Conservation (phyloP, 2,113 vertebrate species). For the Brachyhypopomus occidentalis region DNA sequence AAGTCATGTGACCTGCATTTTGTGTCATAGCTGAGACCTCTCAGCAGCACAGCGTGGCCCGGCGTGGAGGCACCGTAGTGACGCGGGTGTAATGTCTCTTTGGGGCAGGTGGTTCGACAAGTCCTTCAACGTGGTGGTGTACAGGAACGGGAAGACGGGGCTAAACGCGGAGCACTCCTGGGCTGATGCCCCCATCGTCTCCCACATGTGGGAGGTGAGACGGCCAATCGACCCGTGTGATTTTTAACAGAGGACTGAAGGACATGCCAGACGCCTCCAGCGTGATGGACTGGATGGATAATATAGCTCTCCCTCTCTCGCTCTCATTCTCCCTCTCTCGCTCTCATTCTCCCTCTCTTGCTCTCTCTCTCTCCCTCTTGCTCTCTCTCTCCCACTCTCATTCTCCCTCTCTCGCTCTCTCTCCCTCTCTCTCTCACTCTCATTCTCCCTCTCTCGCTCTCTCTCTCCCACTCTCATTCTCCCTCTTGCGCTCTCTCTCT, state of each 20-base stretch:
- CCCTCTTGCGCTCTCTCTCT: background rate
- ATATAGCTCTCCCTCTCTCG: background rate
- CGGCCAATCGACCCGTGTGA: background rate
- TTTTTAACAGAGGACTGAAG: background rate
- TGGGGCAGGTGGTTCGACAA: conserved; percentile 89
- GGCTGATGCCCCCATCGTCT: conserved; percentile 84
- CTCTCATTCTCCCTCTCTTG: background rate
- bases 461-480: background rate
- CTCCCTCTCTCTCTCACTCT: conserved; percentile 44
- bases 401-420: background rate
- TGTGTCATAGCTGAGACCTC: background rate
- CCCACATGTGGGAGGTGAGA: conserved; percentile 88
- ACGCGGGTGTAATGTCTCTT: background rate
- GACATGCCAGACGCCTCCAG: too few relatives aligned
- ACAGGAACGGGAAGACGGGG: conserved; percentile 85
- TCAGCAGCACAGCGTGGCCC: background rate
- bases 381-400: conserved; percentile 24
- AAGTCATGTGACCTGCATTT: conserved; percentile 9
- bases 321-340: too few relatives aligned
- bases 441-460: background rate
- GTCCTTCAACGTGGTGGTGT: conserved; percentile 82
- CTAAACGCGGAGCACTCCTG: conserved; percentile 87
- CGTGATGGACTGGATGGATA: background rate
- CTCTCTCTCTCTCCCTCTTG: conserved; percentile 26
- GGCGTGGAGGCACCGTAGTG: background rate